Evolutionary conservation across 2,113 vertebrate genomes (phyloP).

Genomic region (Melozone crissalis): DNA sequence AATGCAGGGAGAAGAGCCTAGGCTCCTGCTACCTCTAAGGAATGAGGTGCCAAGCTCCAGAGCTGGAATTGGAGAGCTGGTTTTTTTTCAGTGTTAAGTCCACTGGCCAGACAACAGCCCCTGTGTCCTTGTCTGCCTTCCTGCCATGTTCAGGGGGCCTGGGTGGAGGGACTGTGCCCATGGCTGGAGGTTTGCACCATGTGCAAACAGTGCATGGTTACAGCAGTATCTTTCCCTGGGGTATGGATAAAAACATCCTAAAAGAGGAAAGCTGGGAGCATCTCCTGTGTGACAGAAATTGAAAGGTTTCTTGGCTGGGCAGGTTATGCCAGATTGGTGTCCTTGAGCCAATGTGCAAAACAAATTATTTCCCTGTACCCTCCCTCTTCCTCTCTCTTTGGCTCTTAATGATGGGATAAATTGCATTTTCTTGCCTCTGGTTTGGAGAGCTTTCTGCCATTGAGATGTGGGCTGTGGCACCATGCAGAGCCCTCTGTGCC

Average conservation of each 20-base stretch:
- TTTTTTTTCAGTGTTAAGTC: not conserved
- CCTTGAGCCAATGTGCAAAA: not conserved
- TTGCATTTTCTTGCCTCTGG: not conserved
- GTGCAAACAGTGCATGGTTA: not conserved
- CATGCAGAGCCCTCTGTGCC: not conserved
- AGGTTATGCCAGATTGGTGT: not conserved
- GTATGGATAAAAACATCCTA: not conserved
- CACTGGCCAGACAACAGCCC: not conserved
- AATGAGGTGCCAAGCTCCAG: not conserved
- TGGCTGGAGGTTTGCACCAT: not conserved
- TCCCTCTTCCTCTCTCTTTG: not conserved
- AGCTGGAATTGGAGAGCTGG: not conserved
- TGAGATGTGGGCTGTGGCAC: fast-evolving
- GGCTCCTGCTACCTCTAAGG: not conserved
- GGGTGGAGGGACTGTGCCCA: not conserved
- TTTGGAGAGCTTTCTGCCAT: not conserved
- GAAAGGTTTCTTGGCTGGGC: not conserved
- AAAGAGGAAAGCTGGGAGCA: not conserved
- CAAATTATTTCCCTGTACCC: not conserved
- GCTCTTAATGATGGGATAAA: not conserved
- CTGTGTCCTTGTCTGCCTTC: not conserved
- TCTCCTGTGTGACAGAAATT: not conserved
- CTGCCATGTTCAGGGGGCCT: not conserved
- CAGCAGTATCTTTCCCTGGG: not conserved
- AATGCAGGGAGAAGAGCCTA: not conserved